These are phyloP conservation scores for Chrysolina oricalcia DNA, from an alignment of 2,888 invertebrate species.

Conservation along the genomic window DNA sequence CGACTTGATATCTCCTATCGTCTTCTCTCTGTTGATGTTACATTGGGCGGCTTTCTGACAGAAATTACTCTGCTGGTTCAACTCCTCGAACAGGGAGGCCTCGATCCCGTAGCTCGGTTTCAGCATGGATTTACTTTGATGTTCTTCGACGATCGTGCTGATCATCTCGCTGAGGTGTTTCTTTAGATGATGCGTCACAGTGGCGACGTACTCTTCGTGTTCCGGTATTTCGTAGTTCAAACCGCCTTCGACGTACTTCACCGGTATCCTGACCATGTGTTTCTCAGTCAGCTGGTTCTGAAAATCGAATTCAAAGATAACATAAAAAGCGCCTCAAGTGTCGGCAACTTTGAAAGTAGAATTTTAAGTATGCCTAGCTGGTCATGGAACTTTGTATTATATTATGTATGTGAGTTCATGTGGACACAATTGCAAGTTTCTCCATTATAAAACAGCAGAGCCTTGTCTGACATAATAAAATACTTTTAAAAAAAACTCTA, in stretches of 20 bases:
- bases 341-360: too few relatives aligned
- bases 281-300: constrained; percentile 83
- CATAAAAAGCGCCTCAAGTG: not conserved
- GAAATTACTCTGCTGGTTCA: constrained; percentile 82
- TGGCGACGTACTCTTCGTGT: constrained; percentile 78
- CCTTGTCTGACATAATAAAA: too few relatives aligned
- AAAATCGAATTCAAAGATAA: constrained; percentile 49
- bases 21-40: constrained; percentile 81
- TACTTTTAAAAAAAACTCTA: too few relatives aligned
- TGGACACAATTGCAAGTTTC: too few relatives aligned
- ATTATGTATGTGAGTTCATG: too few relatives aligned
- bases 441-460: too few relatives aligned
- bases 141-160: constrained; percentile 80
- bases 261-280: constrained; percentile 79
- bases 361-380: too few relatives aligned
- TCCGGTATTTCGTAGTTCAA: constrained; percentile 74
- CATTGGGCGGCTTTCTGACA: constrained; percentile 82
- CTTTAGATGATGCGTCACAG: constrained; percentile 79
- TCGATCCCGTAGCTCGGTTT: constrained; percentile 79
- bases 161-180: constrained; percentile 81
- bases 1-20: constrained; percentile 80
- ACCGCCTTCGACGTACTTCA: constrained; percentile 73
- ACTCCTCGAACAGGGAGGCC: constrained; percentile 78
- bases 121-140: constrained; percentile 75
- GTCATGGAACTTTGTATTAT: too few relatives aligned